Base-by-base conservation (phyloP, 2,888 invertebrate genomes). In the Temnothorax unifasciatus region DNA sequence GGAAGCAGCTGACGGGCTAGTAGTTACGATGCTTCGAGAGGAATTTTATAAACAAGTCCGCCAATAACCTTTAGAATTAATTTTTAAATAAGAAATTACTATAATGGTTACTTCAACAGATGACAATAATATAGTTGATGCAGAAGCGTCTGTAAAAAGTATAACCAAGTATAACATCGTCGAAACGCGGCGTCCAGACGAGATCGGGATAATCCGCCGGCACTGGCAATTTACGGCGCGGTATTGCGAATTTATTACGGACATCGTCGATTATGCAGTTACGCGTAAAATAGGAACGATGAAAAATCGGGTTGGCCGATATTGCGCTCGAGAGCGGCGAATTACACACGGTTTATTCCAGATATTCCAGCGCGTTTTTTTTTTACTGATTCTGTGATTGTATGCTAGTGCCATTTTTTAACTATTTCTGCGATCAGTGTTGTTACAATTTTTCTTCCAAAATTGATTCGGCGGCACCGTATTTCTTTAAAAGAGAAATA, bases 211-310 rank as follows among this genome's bases (percentile, higher is more conserved):
- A 77, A 76, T 61, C 77, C 34, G 38, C 54, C 54, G 38, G 76
- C 57, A 29, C 52, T 59, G 38, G 69, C 79, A 85, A 89, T 89
- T 87, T 82, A 87, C 74, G 74, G 21, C 50, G 21, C 83, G 87
- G 79, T 79, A 82, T 82, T 79, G 83, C 63, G 85, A 87, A 87
- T 89, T 89, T 89, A 89, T 89, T 84, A 86, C 77, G 73, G 83
- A 74, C 82, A 85, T 85, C 77, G 52, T 85, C 85, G 89, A 89
- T 89, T 89, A 89, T 86, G 86, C 84, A 75, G 85, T 76, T 75
- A 82, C 85, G 71, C 75, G 83, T 89, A 79, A 89, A 84, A 87
- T 86, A 85, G 86, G 64, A 85, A 81, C 84, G 83, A 57, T 59
- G 52, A 75, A 71, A 76, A 89, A 89, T 59, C 85, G 83, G 89